Evolutionary conservation across 2,113 vertebrate genomes (phyloP).

Genomic region (Lepisosteus oculatus): DNA sequence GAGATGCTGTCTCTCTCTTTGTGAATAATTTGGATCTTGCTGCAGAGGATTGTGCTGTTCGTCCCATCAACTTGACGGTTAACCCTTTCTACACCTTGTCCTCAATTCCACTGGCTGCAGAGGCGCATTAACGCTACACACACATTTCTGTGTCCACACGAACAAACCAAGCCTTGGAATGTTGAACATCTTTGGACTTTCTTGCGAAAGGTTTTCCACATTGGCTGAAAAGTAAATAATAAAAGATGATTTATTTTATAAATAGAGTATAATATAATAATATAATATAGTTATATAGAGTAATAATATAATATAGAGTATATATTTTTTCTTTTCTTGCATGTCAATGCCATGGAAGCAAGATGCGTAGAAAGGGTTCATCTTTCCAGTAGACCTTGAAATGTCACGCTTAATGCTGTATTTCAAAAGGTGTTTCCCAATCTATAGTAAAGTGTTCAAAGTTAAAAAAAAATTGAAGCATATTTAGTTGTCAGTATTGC

Average conservation of each 20-base stretch:
- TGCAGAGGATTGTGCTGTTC: neutral
- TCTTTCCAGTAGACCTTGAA: neutral
- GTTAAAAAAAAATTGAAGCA: conserved; percentile 41
- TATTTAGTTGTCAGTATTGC: conserved; percentile 55
- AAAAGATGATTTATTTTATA: too few species aligned
- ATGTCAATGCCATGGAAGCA: neutral
- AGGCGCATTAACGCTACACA: too few species aligned
- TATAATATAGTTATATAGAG: too few species aligned
- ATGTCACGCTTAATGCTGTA: conserved; percentile 24
- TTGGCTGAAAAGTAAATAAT: too few species aligned
- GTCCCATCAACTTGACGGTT: neutral
- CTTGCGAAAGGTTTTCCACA: too few species aligned
- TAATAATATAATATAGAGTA: too few species aligned
- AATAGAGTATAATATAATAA: too few species aligned
- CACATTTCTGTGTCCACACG: too few species aligned
- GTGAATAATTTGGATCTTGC: neutral
- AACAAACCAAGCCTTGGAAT: too few species aligned
- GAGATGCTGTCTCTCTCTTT: neutral
- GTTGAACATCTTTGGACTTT: too few species aligned
- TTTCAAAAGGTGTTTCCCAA: conserved; percentile 32
- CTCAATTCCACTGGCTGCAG: too few species aligned
- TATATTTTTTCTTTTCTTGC: too few species aligned
- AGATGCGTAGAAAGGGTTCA: neutral
- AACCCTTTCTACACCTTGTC: neutral
- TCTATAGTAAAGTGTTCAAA: conserved; percentile 21